These are phyloP conservation scores for Zaprionus obscuricornis DNA, from an alignment of 2,888 invertebrate species.

Conservation along the genomic window DNA sequence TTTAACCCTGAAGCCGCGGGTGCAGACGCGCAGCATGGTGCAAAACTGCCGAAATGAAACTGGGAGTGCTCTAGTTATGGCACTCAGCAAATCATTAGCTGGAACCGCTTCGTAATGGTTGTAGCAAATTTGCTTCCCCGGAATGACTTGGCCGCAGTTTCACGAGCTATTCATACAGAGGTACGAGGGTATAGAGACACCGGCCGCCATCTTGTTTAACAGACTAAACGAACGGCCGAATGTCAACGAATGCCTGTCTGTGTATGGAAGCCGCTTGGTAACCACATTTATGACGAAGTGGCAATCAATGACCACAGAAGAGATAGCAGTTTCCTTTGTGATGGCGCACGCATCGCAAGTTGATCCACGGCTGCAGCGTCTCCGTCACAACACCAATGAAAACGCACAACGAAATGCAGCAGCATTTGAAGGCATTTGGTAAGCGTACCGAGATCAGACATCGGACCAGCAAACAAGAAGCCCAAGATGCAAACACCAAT, in stretches of 20 bases:
- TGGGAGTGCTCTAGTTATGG: neutral
- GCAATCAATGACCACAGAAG: too few relatives aligned
- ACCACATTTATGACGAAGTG: too few relatives aligned
- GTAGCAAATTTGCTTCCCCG: neutral
- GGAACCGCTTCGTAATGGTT: too few relatives aligned
- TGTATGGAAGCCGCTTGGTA: too few relatives aligned
- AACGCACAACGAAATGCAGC: conserved; percentile 1
- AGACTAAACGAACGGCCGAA: too few relatives aligned
- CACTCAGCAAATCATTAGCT: neutral
- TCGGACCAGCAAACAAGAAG: conserved; percentile 2
- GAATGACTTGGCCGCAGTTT: neutral
- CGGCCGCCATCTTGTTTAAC: too few relatives aligned
- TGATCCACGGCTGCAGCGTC: neutral
- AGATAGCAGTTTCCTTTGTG: conserved; percentile 10
- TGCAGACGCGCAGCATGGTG: neutral
- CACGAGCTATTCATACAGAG: neutral
- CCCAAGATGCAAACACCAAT: neutral
- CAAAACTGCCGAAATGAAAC: neutral
- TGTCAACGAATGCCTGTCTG: too few relatives aligned
- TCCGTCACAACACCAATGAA: neutral
- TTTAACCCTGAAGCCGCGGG: conserved; percentile 4
- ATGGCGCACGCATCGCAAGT: conserved; percentile 3
- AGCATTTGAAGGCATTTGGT: neutral
- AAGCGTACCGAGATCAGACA: too few relatives aligned
- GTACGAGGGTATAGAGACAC: neutral